Evolutionary conservation across 2,113 vertebrate genomes (phyloP).

Genomic region (Cebus imitator): DNA sequence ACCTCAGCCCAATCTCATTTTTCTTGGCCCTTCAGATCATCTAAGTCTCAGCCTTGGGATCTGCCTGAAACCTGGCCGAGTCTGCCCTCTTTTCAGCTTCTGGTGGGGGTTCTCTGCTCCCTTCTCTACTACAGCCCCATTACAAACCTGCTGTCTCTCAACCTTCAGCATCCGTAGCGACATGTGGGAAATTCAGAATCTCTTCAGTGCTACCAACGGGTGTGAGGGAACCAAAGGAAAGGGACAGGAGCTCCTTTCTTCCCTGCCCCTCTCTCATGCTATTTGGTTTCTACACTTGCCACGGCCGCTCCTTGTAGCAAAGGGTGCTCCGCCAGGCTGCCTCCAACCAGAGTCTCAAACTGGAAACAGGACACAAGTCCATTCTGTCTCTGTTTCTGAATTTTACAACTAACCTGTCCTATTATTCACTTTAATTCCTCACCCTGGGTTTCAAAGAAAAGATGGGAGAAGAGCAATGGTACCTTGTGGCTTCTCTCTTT

Average conservation of each 20-base stretch:
- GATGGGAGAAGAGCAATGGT: neutral
- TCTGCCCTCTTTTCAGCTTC: neutral
- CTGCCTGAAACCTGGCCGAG: fast-evolving
- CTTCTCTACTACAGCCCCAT: neutral
- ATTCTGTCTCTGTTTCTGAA: neutral
- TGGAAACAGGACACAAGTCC: neutral
- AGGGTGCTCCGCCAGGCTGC: neutral
- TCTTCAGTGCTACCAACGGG: neutral
- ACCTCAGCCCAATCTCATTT: neutral
- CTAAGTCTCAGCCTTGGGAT: neutral
- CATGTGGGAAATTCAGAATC: neutral
- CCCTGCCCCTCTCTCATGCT: neutral
- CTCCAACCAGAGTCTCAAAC: neutral
- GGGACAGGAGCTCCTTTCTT: neutral
- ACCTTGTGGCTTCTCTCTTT: neutral
- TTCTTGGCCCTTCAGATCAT: neutral
- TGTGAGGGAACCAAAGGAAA: neutral
- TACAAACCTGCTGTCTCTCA: neutral
- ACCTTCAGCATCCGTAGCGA: neutral
- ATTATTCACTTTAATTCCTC: neutral
- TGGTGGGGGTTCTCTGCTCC: neutral
- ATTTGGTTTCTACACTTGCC: neutral
- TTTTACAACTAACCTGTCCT: neutral
- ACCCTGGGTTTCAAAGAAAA: neutral
- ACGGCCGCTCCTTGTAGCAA: neutral